Evolutionary conservation across 53 echinoderm and acorn worm species (phyloP).

Genomic region (Mesocentrotus franciscanus): DNA sequence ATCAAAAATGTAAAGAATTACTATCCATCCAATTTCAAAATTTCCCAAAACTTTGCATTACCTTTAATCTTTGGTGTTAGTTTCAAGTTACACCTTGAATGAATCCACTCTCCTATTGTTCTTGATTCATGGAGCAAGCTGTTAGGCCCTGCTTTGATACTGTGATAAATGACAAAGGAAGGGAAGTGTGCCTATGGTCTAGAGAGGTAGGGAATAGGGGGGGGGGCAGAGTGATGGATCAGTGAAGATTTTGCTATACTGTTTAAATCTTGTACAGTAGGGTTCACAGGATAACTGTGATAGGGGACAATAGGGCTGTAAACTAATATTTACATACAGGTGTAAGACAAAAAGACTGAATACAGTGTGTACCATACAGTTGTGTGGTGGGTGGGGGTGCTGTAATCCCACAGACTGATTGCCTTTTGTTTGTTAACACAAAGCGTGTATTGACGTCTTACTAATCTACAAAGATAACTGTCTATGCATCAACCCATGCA

Average conservation of each 20-base stretch:
- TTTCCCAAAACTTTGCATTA: no score
- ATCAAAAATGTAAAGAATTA: no score
- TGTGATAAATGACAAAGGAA: background rate
- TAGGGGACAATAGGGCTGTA: no score
- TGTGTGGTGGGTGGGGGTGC: background rate
- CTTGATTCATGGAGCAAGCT: background rate
- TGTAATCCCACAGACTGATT: background rate
- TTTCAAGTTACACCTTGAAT: constrained; percentile 9
- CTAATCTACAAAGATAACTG: background rate
- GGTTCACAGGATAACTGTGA: no score
- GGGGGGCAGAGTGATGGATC: background rate
- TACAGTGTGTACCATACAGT: no score
- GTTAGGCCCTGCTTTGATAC: constrained; percentile 9
- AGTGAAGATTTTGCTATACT: no score
- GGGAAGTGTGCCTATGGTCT: background rate
- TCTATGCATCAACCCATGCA: background rate
- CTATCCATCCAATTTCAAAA: no score
- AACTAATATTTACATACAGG: no score
- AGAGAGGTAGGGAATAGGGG: background rate
- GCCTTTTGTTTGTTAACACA: background rate
- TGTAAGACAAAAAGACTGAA: no score
- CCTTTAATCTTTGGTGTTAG: background rate
- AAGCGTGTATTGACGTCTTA: background rate
- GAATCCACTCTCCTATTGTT: background rate
- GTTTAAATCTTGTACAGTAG: no score